A percentile compares a stretch with the other conserved stretches of the same genome.
phyloP scores from a whole-genome alignment of 2,888 invertebrate genomes.

The Pteria penguin region DNA sequence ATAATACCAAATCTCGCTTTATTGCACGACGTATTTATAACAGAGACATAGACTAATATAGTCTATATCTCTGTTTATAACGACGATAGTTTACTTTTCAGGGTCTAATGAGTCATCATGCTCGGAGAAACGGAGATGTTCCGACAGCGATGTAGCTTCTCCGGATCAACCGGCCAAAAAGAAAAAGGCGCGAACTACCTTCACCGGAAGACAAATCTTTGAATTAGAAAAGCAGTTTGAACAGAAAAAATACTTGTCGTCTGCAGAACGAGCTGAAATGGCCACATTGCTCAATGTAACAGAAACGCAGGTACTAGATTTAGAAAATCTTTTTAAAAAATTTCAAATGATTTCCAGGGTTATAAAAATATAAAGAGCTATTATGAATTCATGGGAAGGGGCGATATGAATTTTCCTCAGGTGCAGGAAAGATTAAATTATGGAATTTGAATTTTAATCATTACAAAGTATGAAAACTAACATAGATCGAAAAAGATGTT shows the following conservation, averaged over 20 bases:
- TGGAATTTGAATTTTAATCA: too few species aligned
- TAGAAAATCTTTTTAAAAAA: neutral
- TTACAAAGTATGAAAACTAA: too few species aligned
- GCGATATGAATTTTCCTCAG: too few species aligned
- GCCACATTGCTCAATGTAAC: constrained; percentile 95
- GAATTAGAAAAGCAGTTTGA: constrained; percentile 98
- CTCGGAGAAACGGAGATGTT: constrained; percentile 30
- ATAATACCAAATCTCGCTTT: too few species aligned
- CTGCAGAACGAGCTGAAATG: constrained; percentile 96
- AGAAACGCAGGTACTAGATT: constrained; percentile 96
- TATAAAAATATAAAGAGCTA: neutral
- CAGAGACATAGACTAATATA: too few species aligned
- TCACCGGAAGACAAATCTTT: constrained; percentile 97
- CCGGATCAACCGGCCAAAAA: constrained; percentile 73
- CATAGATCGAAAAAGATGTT: too few species aligned
- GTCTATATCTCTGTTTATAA: too few species aligned
- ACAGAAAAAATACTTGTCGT: constrained; percentile 96
- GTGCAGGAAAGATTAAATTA: too few species aligned
- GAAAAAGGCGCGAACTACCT: constrained; percentile 93
- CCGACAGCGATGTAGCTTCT: constrained; percentile 17
- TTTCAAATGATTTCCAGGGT: neutral
- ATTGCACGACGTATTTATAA: too few species aligned
- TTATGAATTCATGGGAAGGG: too few species aligned
- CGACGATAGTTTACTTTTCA: neutral
- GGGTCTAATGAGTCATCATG: constrained; percentile 40